Evolutionary conservation across 2,113 vertebrate genomes (phyloP).

Genomic region (Gymnorhina tibicen): DNA sequence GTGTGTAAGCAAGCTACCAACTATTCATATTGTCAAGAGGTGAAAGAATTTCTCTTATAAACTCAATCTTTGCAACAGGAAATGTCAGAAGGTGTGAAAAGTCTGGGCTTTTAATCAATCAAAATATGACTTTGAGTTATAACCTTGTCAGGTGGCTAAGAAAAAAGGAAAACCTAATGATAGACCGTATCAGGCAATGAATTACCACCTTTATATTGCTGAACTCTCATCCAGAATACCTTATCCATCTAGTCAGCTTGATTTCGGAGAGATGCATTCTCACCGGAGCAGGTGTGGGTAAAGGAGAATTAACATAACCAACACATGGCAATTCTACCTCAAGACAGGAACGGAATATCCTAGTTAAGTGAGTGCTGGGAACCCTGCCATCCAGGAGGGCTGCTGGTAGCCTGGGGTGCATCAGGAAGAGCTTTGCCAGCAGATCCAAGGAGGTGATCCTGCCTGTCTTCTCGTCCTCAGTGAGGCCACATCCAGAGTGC

Average conservation of each 20-base stretch:
- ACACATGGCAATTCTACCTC: neutral
- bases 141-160: neutral
- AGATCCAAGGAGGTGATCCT: neutral
- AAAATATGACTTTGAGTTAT: neutral
- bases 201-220: neutral
- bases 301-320: neutral
- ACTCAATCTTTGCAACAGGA: neutral
- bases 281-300: accelerated
- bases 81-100: slow-evolving; percentile 1
- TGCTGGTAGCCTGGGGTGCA: neutral
- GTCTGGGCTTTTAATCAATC: neutral
- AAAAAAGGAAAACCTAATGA: slow-evolving; percentile 15
- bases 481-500: neutral
- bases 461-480: neutral
- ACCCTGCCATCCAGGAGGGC: neutral
- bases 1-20: neutral
- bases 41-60: neutral
- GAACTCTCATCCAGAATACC: neutral
- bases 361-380: neutral
- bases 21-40: neutral
- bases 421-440: neutral
- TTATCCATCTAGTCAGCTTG: neutral
- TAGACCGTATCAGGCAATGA: neutral
- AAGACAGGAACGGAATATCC: neutral
- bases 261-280: neutral